Base-by-base conservation (phyloP, 2,888 invertebrate species). In the Rotaria magnacalcarata region DNA sequence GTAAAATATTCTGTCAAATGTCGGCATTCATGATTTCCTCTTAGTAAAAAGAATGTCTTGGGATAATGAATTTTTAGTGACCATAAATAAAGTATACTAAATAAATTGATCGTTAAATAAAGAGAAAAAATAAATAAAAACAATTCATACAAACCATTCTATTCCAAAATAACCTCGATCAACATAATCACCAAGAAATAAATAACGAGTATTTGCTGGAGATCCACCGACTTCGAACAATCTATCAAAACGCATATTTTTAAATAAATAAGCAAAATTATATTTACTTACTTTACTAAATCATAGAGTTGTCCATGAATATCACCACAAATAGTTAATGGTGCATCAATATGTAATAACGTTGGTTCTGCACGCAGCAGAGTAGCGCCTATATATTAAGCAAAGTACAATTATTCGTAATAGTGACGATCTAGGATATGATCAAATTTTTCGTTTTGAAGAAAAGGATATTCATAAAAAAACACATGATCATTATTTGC, bases 161-260 rank as follows among this genome's bases (percentile, higher is more conserved):
- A 80, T 24, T 80, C 80, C 80, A 47, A 80, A 80, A 43, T 80
- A 80, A 5, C 86, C 86, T n/a, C 86, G 86, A 84, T 84, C 84
- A 56, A 84, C 84, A 84, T 84, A 84, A 84, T 84, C 84, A n/a
- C 84, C 84, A 34, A 84, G 54, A 84, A 67, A 86, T 84, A 84
- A 84, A 86, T 52, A 86, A 41, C 60, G 85, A 43, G 47, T 84
- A 14, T 24, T 47, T 41, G 24, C 56, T 84, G 84, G 56, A n/a
- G 41, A 50, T 27, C 56, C 86, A 27, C 41, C 86, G n/a, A 60
- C 84, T 54, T 84, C 84, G 27, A 75, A 86, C 19, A 47, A 84
- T 84, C 75, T 86, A 47, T 84, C 4, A 74, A 7, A 74, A 41
- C 41, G 99, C 88, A 54, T 10, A n/a, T 3, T 19, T 27, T 27